phyloP scores from a whole-genome alignment of 2,888 invertebrate genomes.

The Mayetiola destructor region DNA sequence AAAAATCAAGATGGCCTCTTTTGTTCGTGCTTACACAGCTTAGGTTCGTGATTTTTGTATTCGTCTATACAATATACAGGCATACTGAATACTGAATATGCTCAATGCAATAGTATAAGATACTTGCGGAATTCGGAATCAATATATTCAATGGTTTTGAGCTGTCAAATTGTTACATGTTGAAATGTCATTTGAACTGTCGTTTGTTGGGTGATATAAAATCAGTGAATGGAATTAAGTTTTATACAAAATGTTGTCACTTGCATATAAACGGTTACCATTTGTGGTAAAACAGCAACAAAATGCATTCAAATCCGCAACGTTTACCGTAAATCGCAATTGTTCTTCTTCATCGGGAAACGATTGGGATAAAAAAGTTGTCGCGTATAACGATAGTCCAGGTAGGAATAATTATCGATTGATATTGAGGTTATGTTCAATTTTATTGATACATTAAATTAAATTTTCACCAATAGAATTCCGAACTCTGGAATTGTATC shows the following conservation, averaged over 20 bases:
- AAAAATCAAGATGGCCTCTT: constrained; percentile 7
- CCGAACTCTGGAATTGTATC: neutral
- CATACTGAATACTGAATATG: no score
- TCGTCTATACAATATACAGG: no score
- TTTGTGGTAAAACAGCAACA: neutral
- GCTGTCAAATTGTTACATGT: neutral
- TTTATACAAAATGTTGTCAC: neutral
- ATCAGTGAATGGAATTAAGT: neutral
- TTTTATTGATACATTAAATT: no score
- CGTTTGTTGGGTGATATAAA: neutral
- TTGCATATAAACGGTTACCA: neutral
- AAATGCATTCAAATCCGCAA: neutral
- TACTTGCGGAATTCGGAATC: constrained; percentile 12
- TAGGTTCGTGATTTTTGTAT: constrained; percentile 1
- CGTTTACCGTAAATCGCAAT: neutral
- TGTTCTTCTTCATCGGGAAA: no score
- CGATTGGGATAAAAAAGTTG: no score
- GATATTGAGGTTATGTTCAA: neutral
- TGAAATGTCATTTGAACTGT: neutral
- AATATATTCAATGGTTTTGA: constrained; percentile 9
- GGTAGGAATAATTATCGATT: neutral
- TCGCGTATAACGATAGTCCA: no score
- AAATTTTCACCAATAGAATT: neutral
- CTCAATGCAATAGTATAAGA: no score
- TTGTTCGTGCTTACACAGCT: constrained; percentile 2